Evolutionary conservation across 2,113 vertebrate species (phyloP).

Genomic region (Bos taurus): ARS-UCD2.0 NC_037337.1:64005001-64005500

Average conservation of each 20-base stretch:
- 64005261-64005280: constrained; percentile 4
- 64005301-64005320: background rate
- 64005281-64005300: background rate
- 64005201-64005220: background rate
- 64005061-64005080: background rate
- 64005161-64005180: background rate
- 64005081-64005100: background rate
- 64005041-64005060: background rate
- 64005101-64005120: background rate
- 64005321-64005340: constrained; percentile 7
- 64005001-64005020: background rate
- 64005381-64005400: background rate
- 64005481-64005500: background rate
- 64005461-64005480: background rate
- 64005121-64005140: background rate
- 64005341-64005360: background rate
- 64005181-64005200: background rate
- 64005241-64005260: background rate
- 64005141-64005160: background rate
- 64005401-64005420: constrained; percentile 13
- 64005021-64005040: background rate
- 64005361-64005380: background rate
- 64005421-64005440: constrained; percentile 7
- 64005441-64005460: constrained; percentile 1
- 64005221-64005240: background rate